Conservation (phyloP, 53 echinoderm and acorn worm species). For the Hippasteria phrygiana region DNA sequence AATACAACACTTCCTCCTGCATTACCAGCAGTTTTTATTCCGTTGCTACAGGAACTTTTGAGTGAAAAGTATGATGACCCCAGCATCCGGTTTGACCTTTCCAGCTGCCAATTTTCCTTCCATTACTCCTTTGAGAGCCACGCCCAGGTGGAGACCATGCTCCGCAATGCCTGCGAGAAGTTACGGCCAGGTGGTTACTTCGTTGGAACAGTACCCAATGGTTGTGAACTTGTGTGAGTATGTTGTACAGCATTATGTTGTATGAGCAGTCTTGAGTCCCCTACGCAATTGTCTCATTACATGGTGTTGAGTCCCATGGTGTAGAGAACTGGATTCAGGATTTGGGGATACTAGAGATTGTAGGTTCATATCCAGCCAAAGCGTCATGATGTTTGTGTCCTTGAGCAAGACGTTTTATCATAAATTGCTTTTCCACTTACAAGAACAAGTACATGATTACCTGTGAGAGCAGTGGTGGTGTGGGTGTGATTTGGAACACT, state of each 20-base stretch:
- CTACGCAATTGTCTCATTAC: neutral
- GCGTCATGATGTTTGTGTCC: too few relatives aligned
- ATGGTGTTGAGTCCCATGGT: too few relatives aligned
- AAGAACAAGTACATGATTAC: too few relatives aligned
- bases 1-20: too few relatives aligned
- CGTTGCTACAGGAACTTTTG: constrained; percentile 73
- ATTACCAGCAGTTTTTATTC: too few relatives aligned
- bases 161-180: constrained; percentile 93
- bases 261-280: neutral
- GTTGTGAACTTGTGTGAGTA: constrained; percentile 93
- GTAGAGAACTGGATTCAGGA: too few relatives aligned
- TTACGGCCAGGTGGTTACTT: constrained; percentile 92
- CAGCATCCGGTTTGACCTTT: constrained; percentile 79
- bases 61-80: constrained; percentile 80
- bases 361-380: too few relatives aligned
- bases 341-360: too few relatives aligned
- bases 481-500: too few relatives aligned
- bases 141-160: constrained; percentile 88
- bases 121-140: constrained; percentile 96
- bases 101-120: constrained; percentile 96
- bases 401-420: too few relatives aligned
- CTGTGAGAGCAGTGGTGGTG: too few relatives aligned
- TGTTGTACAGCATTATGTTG: neutral
- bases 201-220: constrained; percentile 95
- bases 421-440: too few relatives aligned